Evolutionary conservation across 2,113 vertebrate species (phyloP).

Genomic region (Oreochromis aureus): DNA sequence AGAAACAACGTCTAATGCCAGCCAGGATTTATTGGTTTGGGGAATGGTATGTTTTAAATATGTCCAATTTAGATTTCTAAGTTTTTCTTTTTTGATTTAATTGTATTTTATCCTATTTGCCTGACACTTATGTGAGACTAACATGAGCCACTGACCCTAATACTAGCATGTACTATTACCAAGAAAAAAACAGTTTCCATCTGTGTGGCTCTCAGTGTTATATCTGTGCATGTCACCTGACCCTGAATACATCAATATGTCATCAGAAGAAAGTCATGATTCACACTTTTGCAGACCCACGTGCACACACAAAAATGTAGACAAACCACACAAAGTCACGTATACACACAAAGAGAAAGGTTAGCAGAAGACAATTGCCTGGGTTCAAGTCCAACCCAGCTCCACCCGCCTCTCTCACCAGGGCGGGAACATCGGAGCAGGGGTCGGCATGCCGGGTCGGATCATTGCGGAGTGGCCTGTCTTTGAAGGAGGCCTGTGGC

Average conservation of each 20-base stretch:
- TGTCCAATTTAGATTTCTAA: too few relatives aligned
- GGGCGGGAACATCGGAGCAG: slow-evolving; percentile 44
- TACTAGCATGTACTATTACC: background rate
- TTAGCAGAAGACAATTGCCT: slow-evolving; percentile 56
- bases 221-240: background rate
- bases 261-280: slow-evolving; percentile 36
- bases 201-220: background rate
- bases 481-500: slow-evolving; percentile 58
- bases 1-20: background rate
- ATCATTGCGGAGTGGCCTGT: slow-evolving; percentile 1
- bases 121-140: background rate
- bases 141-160: background rate
- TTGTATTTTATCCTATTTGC: background rate
- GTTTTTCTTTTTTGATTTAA: background rate
- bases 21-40: background rate
- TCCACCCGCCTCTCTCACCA: slow-evolving; percentile 50
- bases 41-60: background rate
- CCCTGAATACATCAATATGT: slow-evolving; percentile 27
- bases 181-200: background rate
- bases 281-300: slow-evolving; percentile 28
- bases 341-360: background rate
- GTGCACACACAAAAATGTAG: background rate
- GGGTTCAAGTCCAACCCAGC: slow-evolving; percentile 39
- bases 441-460: slow-evolving; percentile 53
- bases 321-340: background rate